Percentiles rank a stretch among this genome's conserved stretches.
These are phyloP conservation scores for Gymnocypris eckloni DNA, from an alignment of 2,797 vertebrate species.

Conservation along the genomic window DNA sequence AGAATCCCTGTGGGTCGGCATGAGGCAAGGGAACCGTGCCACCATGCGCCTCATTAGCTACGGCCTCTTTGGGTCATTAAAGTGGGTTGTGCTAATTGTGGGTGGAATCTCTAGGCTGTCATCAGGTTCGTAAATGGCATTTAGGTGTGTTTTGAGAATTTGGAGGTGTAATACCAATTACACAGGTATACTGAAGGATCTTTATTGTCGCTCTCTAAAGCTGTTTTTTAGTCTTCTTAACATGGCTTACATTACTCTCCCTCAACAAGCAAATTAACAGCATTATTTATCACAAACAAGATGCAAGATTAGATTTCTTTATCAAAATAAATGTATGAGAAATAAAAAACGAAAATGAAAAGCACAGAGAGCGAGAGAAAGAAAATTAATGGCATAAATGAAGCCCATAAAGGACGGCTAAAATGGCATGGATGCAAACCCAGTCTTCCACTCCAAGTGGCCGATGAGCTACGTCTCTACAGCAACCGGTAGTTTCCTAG, in stretches of 20 bases:
- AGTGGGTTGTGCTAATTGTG: slow-evolving; percentile 13
- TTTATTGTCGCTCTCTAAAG: background rate
- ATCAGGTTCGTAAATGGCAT: slow-evolving; percentile 17
- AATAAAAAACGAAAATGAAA: background rate
- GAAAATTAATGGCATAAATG: slow-evolving; percentile 15
- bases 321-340: background rate
- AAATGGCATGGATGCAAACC: slow-evolving; percentile 42
- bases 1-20: background rate
- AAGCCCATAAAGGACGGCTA: slow-evolving; percentile 27
- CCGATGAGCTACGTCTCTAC: slow-evolving; percentile 58
- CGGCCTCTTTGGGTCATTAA: slow-evolving; percentile 14
- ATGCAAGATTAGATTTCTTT: background rate
- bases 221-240: background rate
- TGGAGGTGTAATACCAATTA: background rate
- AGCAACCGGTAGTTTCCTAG: slow-evolving; percentile 62
- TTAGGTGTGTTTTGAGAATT: slow-evolving; percentile 28
- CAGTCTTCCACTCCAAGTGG: slow-evolving; percentile 48
- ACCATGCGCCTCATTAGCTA: slow-evolving; percentile 27
- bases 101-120: slow-evolving; percentile 31
- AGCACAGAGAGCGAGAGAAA: background rate
- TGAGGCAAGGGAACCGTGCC: slow-evolving; percentile 26
- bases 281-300: background rate
- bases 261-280: background rate
- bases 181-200: background rate
- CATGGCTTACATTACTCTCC: background rate